phyloP scores from a whole-genome alignment of 2,113 vertebrate genomes.

The Petaurus breviceps region DNA sequence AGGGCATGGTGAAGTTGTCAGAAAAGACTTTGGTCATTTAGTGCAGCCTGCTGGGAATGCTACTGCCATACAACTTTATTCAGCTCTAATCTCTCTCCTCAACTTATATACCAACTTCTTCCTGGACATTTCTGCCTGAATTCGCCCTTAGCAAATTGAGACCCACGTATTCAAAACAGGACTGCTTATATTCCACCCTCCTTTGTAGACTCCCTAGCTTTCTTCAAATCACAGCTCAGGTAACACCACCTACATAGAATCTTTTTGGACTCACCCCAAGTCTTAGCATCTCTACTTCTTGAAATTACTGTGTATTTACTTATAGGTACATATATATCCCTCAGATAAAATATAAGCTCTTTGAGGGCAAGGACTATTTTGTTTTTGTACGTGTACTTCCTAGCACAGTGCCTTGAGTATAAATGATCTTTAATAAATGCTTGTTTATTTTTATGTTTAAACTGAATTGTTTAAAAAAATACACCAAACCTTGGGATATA shows the following conservation, averaged over 20 bases:
- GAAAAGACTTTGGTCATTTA: background rate
- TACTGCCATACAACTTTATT: background rate
- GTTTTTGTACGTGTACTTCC: background rate
- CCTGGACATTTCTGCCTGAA: background rate
- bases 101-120: background rate
- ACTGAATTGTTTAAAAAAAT: too few species aligned
- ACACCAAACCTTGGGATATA: background rate
- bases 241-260: background rate
- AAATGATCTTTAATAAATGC: background rate
- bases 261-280: background rate
- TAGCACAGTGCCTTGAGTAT: background rate
- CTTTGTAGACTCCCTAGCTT: background rate
- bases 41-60: background rate
- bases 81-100: background rate
- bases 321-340: background rate
- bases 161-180: background rate
- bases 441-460: too few species aligned
- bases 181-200: background rate
- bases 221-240: background rate
- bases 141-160: background rate
- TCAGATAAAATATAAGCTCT: background rate
- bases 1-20: background rate
- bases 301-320: background rate
- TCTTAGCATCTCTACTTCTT: background rate
- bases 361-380: background rate